Conservation (phyloP, 2,797 vertebrate genomes). For the Gobio occitaniae region DNA sequence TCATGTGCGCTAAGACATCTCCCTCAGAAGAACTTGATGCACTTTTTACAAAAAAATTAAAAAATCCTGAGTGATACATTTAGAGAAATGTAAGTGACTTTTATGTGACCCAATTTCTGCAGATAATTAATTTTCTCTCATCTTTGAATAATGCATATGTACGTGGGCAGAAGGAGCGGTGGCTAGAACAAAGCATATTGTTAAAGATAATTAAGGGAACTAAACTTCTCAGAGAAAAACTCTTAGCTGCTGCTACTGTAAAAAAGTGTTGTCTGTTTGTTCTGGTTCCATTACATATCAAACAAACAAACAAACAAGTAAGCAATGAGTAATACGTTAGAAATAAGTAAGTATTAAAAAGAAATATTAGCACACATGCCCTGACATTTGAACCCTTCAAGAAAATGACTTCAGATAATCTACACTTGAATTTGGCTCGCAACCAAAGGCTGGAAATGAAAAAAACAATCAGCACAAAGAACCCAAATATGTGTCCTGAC, state of each 20-base stretch:
- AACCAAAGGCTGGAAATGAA: not conserved
- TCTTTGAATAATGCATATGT: constrained; percentile 18
- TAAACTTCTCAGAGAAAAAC: not conserved
- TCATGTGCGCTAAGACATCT: not conserved
- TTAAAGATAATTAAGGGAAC: not conserved
- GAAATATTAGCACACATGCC: not conserved
- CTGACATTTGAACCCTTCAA: not conserved
- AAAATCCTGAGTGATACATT: not conserved
- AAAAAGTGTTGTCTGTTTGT: not conserved
- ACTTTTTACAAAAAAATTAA: not conserved
- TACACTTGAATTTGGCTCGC: not conserved
- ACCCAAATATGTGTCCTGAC: not conserved
- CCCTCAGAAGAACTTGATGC: not conserved
- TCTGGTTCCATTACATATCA: not conserved
- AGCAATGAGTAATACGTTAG: too few species aligned
- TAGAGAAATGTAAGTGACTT: constrained; percentile 3
- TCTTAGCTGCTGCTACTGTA: not conserved
- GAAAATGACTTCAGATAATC: not conserved
- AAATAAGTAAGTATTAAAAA: not conserved
- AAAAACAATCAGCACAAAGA: not conserved
- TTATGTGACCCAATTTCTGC: not conserved
- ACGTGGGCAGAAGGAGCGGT: constrained; percentile 2
- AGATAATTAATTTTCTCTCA: constrained; percentile 11
- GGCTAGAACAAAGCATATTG: not conserved
- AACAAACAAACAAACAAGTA: not conserved